Conservation (phyloP, 2,888 invertebrate species). For the Drosophila bunnanda region DNA sequence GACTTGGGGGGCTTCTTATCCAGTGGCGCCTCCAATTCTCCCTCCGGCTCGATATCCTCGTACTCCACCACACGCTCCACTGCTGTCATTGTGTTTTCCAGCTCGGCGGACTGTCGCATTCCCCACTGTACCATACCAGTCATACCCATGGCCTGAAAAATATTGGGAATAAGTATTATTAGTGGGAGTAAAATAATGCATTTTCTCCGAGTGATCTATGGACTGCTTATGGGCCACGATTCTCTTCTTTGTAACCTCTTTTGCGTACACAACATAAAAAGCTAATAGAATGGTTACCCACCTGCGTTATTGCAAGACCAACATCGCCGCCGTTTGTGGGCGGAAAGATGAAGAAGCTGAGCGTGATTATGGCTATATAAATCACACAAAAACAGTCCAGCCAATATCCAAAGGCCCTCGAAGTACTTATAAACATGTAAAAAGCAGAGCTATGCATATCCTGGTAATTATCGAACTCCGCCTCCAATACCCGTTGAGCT, state of each 20-base stretch:
- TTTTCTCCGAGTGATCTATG: too few relatives aligned
- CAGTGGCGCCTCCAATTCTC: constrained; percentile 87
- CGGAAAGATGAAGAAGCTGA: constrained; percentile 91
- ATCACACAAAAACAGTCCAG: constrained; percentile 94
- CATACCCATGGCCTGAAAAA: constrained; percentile 88
- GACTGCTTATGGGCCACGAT: too few relatives aligned
- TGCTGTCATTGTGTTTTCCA: constrained; percentile 95
- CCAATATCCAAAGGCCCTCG: constrained; percentile 97
- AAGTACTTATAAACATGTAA: constrained; percentile 95
- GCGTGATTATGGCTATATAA: constrained; percentile 94
- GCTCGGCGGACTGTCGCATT: constrained; percentile 95
- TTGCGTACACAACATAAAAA: neutral
- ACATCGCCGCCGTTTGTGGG: constrained; percentile 89
- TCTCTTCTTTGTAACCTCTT: neutral
- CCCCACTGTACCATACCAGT: constrained; percentile 91
- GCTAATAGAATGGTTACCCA: constrained; percentile 7
- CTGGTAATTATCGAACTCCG: constrained; percentile 92
- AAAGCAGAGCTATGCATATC: constrained; percentile 96
- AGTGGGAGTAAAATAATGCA: neutral
- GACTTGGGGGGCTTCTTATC: constrained; percentile 88
- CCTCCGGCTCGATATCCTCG: constrained; percentile 85
- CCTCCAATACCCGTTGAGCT: constrained; percentile 91
- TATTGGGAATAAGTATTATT: neutral
- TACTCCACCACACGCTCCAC: constrained; percentile 93
- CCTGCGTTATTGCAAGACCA: constrained; percentile 91